Evolutionary conservation across 1,140 invertebrate species (phyloP).

Genomic region (Saccostrea echinata): DNA sequence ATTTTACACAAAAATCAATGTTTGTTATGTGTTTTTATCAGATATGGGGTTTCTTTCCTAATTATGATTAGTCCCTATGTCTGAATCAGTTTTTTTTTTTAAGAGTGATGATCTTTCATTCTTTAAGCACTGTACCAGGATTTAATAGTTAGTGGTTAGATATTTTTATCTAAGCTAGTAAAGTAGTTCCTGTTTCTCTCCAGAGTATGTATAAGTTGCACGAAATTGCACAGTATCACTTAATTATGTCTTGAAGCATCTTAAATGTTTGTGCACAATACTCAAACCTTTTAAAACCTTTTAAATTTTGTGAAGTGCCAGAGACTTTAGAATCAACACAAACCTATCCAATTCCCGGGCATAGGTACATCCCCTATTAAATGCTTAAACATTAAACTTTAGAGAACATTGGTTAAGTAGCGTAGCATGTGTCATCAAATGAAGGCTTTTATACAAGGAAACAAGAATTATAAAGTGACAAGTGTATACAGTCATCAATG

Average conservation of each 20-base stretch:
- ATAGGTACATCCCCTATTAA: too few relatives aligned
- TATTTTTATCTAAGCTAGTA: neutral
- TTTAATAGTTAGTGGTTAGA: neutral
- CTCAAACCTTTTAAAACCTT: too few relatives aligned
- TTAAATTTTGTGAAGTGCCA: too few relatives aligned
- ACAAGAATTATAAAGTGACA: too few relatives aligned
- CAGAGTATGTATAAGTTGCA: neutral
- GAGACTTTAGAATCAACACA: too few relatives aligned
- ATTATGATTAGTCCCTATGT: neutral
- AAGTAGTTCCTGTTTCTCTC: neutral
- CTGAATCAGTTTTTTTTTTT: neutral
- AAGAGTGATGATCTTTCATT: neutral
- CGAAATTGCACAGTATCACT: neutral
- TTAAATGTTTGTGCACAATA: neutral
- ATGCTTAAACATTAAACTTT: too few relatives aligned
- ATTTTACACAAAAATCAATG: neutral
- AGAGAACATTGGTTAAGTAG: too few relatives aligned
- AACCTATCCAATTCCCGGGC: too few relatives aligned
- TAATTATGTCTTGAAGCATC: neutral
- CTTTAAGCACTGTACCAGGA: neutral
- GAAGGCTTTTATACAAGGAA: too few relatives aligned
- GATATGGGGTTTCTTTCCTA: neutral
- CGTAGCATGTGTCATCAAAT: too few relatives aligned
- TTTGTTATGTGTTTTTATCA: neutral
- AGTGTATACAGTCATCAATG: too few relatives aligned